These are phyloP conservation scores for Choristoneura rosaceana DNA, from an alignment of 2,888 invertebrate genomes.

Conservation along the genomic window DNA sequence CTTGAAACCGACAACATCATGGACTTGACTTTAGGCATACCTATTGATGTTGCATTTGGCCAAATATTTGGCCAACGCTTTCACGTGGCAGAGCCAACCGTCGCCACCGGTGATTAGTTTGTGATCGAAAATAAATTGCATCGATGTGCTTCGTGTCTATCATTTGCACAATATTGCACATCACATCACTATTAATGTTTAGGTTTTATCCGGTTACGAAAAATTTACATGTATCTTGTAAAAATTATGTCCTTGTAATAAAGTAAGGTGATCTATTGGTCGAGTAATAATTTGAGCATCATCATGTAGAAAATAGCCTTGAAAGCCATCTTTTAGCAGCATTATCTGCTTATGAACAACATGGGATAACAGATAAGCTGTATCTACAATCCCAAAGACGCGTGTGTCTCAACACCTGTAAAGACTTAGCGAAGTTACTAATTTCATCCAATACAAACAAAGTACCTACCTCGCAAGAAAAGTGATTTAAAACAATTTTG, in stretches of 20 bases:
- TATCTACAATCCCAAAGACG: conserved; percentile 55
- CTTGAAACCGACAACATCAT: too few species aligned
- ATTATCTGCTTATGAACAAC: conserved; percentile 71
- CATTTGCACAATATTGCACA: conserved; percentile 48
- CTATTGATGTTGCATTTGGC: neutral
- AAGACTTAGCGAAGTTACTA: conserved; percentile 11
- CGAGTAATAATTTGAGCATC: neutral
- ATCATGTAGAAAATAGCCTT: conserved; percentile 33
- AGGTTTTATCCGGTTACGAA: neutral
- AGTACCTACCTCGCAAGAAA: neutral
- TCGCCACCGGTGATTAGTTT: conserved; percentile 69
- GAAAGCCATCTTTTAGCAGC: conserved; percentile 54
- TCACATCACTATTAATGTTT: conserved; percentile 38
- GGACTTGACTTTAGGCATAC: too few species aligned
- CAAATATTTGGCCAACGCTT: conserved; percentile 31
- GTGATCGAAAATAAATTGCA: conserved; percentile 80
- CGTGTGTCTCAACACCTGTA: conserved; percentile 35
- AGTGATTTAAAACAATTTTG: neutral
- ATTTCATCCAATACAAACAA: conserved; percentile 35
- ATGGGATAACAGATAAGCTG: conserved; percentile 69
- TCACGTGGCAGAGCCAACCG: conserved; percentile 42
- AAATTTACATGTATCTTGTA: neutral
- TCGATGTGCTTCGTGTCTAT: conserved; percentile 54
- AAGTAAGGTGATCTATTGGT: too few species aligned
- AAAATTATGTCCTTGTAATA: too few species aligned